phyloP scores from a whole-genome alignment of 23 tunicate species.

The Botrylloides violaceus region DNA sequence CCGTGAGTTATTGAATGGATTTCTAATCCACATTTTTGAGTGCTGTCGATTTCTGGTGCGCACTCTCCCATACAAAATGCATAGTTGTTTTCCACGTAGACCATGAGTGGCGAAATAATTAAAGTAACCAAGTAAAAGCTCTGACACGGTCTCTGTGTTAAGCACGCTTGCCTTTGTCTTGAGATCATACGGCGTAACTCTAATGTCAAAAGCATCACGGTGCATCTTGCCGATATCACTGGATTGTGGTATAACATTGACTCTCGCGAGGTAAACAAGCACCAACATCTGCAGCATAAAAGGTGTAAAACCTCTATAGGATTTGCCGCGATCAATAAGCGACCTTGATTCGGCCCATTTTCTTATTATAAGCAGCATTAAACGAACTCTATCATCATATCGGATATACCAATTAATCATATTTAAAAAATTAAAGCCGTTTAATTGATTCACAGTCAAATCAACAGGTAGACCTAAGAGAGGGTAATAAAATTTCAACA shows the following conservation, averaged over 20 bases:
- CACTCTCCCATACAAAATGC: background rate
- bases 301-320: constrained; percentile 7
- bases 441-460: constrained; percentile 6
- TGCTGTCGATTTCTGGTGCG: background rate
- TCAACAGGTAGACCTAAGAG: constrained; percentile 12
- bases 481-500: constrained; percentile 7
- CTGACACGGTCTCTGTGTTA: background rate
- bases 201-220: background rate
- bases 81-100: background rate
- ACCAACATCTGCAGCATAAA: constrained; percentile 17
- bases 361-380: background rate
- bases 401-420: constrained; percentile 19
- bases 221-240: background rate
- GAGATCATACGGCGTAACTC: background rate
- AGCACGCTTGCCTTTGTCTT: background rate
- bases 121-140: constrained; percentile 5
- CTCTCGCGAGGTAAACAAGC: background rate
- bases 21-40: background rate
- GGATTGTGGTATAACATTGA: background rate
- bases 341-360: constrained; percentile 18
- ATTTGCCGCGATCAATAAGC: background rate
- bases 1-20: background rate
- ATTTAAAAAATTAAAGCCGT: background rate
- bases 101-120: constrained; percentile 13
- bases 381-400: background rate